These are phyloP conservation scores for Luffia ferchaultella DNA, from an alignment of 2,888 invertebrate species.

Conservation along the genomic window DNA sequence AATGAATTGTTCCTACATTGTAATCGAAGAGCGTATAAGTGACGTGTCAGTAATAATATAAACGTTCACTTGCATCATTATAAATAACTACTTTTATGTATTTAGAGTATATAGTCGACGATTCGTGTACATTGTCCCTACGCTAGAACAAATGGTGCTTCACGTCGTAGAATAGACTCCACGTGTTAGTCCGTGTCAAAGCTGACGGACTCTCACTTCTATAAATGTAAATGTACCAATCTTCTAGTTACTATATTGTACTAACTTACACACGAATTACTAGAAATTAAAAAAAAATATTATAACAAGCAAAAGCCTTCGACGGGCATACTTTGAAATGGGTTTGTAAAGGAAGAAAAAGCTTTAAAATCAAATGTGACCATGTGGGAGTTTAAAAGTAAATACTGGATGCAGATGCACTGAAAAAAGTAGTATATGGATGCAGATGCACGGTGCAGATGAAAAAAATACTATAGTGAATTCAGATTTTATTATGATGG, in stretches of 20 bases:
- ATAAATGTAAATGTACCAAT: slow-evolving; percentile 51
- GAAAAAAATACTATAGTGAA: no score
- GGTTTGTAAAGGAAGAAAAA: no score
- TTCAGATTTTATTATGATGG: no score
- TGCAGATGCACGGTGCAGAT: no score
- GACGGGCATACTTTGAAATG: slow-evolving; percentile 14
- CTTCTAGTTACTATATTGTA: slow-evolving; percentile 59
- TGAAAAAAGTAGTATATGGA: no score
- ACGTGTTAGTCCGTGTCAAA: slow-evolving; percentile 7
- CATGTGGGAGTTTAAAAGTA: no score
- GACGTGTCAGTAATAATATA: slow-evolving; percentile 21
- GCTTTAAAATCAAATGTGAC: no score
- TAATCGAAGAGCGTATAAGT: slow-evolving; percentile 9
- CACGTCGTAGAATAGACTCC: slow-evolving; percentile 49
- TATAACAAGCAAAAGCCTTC: neutral
- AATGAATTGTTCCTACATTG: slow-evolving; percentile 15
- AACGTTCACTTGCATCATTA: slow-evolving; percentile 39
- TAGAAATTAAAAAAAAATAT: neutral
- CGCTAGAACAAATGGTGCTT: slow-evolving; percentile 67
- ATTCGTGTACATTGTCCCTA: slow-evolving; percentile 61
- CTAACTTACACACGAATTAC: slow-evolving; percentile 17
- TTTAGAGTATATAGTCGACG: slow-evolving; percentile 52
- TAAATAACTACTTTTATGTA: slow-evolving; percentile 52
- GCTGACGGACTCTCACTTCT: slow-evolving; percentile 27
- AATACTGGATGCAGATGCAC: no score